A percentile compares a stretch with the other conserved stretches of the same genome.
These are phyloP conservation scores for Drosophila barbarae DNA, from an alignment of 2,888 invertebrate genomes.

Conservation along the genomic window DNA sequence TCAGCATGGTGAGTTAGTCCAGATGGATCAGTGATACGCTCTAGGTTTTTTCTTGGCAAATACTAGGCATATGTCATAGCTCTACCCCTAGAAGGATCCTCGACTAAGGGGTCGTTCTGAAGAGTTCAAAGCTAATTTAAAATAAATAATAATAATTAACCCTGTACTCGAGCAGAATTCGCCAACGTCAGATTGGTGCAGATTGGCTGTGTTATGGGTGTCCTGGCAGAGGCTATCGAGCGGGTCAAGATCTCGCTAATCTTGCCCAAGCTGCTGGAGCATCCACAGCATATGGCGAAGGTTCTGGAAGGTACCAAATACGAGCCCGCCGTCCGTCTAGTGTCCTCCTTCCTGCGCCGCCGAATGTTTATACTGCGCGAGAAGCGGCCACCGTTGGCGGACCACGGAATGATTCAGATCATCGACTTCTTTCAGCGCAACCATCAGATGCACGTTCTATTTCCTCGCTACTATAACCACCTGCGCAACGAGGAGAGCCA, in stretches of 20 bases:
- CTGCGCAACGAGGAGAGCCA: slow-evolving; percentile 36
- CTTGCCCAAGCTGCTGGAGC: slow-evolving; percentile 49
- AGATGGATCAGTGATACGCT: neutral
- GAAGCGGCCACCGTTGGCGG: slow-evolving; percentile 43
- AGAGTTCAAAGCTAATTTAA: neutral
- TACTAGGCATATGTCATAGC: neutral
- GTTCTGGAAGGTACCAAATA: slow-evolving; percentile 38
- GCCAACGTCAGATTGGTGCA: slow-evolving; percentile 32
- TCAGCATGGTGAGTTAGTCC: slow-evolving; percentile 16
- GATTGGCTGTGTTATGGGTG: slow-evolving; percentile 39
- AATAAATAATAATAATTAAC: neutral
- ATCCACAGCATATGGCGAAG: slow-evolving; percentile 9
- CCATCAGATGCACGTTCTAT: slow-evolving; percentile 33
- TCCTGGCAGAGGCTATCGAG: slow-evolving; percentile 42
- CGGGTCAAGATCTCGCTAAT: slow-evolving; percentile 57
- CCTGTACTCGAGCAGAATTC: slow-evolving; percentile 42
- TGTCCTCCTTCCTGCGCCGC: slow-evolving; percentile 44
- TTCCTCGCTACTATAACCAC: slow-evolving; percentile 21
- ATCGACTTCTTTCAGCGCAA: slow-evolving; percentile 59
- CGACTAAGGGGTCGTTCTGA: neutral
- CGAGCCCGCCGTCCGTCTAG: slow-evolving; percentile 34
- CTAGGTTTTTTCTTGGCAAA: neutral
- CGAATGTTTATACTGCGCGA: slow-evolving; percentile 43
- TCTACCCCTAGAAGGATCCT: neutral
- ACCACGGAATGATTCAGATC: slow-evolving; percentile 51